These are phyloP conservation scores for Temnothorax ravouxi DNA, from an alignment of 2,888 invertebrate genomes.

Conservation along the genomic window DNA sequence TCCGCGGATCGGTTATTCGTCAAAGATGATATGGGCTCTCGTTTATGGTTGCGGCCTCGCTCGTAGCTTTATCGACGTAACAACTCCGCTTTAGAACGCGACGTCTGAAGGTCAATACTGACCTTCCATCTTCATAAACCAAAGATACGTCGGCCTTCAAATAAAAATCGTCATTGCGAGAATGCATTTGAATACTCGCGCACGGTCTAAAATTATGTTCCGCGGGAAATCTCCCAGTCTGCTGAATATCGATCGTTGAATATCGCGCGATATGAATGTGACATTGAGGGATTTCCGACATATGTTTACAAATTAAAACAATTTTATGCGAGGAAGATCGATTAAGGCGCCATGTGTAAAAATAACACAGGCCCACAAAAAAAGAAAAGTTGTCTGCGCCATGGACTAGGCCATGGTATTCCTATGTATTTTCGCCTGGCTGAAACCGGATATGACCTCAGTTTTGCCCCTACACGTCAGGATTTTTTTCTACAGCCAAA, in stretches of 20 bases:
- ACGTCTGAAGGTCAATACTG: conserved; percentile 14
- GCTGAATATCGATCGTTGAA: conserved; percentile 38
- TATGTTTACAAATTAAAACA: conserved; percentile 24
- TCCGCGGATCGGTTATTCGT: conserved; percentile 35
- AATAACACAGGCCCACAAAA: no score
- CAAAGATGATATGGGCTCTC: neutral
- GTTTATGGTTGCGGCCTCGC: neutral
- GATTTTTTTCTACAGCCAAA: no score
- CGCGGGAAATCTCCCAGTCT: conserved; percentile 5
- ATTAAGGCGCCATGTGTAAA: neutral
- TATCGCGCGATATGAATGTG: conserved; percentile 4
- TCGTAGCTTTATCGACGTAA: conserved; percentile 29
- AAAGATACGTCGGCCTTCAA: conserved; percentile 24
- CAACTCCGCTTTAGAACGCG: conserved; percentile 21
- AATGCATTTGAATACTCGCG: conserved; percentile 48
- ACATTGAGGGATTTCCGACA: conserved; percentile 6
- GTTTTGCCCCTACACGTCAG: no score
- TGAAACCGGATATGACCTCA: no score
- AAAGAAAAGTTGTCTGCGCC: no score
- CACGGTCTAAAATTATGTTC: conserved; percentile 26
- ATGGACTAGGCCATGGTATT: no score
- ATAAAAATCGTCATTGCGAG: conserved; percentile 22
- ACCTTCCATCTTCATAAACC: conserved; percentile 36
- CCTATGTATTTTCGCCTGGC: no score
- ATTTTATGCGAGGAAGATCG: neutral